phyloP scores from a whole-genome alignment of 92 coral and sea anemone species.

The Palythoa caribaeorum region DNA sequence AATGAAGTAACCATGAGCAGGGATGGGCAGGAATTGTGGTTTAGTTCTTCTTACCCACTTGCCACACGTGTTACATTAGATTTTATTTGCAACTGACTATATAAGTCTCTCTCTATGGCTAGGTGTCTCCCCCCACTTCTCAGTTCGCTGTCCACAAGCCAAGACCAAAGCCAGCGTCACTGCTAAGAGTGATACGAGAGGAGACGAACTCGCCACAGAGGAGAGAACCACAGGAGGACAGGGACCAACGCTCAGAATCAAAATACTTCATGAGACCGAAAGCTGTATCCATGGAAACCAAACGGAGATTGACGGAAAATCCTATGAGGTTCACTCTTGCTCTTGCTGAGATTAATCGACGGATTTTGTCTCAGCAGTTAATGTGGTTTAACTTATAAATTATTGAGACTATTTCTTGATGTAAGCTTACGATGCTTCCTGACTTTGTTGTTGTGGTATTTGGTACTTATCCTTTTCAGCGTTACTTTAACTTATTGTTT shows the following conservation, averaged over 20 bases:
- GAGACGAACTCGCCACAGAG: background rate
- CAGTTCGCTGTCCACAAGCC: slow-evolving; percentile 16
- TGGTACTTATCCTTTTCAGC: no score
- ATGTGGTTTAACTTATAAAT: slow-evolving; percentile 39
- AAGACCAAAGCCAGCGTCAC: slow-evolving; percentile 11
- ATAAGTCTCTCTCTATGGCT: background rate
- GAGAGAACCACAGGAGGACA: background rate
- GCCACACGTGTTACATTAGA: background rate
- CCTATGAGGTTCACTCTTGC: slow-evolving; percentile 25
- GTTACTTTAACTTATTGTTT: no score
- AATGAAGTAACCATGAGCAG: no score
- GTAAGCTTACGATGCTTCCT: no score
- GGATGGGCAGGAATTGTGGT: no score
- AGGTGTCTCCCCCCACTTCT: slow-evolving; percentile 16
- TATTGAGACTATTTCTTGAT: no score
- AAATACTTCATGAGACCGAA: slow-evolving; percentile 53
- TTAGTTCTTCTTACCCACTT: no score
- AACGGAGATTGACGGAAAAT: slow-evolving; percentile 20
- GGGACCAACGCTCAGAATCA: slow-evolving; percentile 26
- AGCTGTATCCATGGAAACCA: slow-evolving; percentile 33
- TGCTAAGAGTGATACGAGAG: slow-evolving; percentile 22
- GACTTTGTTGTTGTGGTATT: no score
- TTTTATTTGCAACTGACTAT: background rate
- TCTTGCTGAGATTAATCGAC: slow-evolving; percentile 40
- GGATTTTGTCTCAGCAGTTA: slow-evolving; percentile 35